phyloP scores from a whole-genome alignment of 2,888 invertebrate genomes.

The Leucophenga montana region DNA sequence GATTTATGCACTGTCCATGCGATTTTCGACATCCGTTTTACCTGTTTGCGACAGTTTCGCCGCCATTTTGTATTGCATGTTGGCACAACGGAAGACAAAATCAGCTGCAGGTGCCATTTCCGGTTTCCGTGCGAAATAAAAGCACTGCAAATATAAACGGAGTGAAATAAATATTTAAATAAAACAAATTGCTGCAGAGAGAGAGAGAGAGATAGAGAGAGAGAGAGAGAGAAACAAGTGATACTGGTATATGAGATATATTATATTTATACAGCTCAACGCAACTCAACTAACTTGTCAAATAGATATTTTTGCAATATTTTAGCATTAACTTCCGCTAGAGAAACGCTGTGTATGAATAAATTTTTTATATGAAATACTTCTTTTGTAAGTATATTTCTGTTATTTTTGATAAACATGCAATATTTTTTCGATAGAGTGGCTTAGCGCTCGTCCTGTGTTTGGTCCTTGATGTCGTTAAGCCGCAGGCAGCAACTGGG shows the following conservation, averaged over 20 bases:
- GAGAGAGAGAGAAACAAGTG: background rate
- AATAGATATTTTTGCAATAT: background rate
- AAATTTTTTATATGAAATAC: no score
- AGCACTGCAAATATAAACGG: background rate
- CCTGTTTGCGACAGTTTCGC: slow-evolving; percentile 37
- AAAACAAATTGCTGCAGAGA: background rate
- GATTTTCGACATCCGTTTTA: slow-evolving; percentile 50
- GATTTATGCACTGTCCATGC: slow-evolving; percentile 53
- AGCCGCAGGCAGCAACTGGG: slow-evolving; percentile 17
- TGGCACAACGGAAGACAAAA: background rate
- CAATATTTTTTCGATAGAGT: no score
- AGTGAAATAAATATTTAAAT: background rate
- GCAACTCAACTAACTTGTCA: background rate
- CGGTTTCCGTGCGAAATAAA: slow-evolving; percentile 39
- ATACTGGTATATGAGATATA: background rate
- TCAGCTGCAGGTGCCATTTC: slow-evolving; percentile 53
- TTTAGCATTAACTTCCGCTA: slow-evolving; percentile 3
- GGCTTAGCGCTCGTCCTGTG: no score
- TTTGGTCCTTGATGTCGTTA: background rate
- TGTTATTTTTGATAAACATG: no score
- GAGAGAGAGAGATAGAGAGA: no score
- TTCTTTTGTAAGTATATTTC: no score
- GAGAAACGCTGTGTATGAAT: background rate
- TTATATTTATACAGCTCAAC: background rate
- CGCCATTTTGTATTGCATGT: background rate